phyloP scores from a whole-genome alignment of 2,888 invertebrate genomes.

The Carcina quercana region DNA sequence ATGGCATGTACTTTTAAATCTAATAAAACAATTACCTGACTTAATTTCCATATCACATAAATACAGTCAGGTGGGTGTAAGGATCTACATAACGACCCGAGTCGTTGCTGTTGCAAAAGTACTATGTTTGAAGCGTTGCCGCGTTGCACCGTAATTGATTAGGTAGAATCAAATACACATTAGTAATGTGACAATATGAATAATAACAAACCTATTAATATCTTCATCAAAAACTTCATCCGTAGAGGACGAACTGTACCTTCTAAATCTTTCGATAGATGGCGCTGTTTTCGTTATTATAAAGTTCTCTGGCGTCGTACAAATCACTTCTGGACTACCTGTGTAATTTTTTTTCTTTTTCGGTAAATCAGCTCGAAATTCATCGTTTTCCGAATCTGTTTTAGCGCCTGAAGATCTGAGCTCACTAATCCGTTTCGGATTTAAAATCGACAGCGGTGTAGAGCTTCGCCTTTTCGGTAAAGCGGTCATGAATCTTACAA shows the following conservation, averaged over 20 bases:
- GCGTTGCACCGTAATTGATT: too few species aligned
- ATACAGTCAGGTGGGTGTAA: too few species aligned
- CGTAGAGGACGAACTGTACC: slow-evolving; percentile 42
- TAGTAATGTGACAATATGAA: too few species aligned
- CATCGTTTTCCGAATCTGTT: slow-evolving; percentile 56
- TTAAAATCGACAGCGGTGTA: slow-evolving; percentile 31
- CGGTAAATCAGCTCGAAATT: slow-evolving; percentile 15
- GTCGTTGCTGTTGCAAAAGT: too few species aligned
- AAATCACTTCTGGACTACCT: slow-evolving; percentile 32
- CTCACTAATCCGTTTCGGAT: slow-evolving; percentile 35
- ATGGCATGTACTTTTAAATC: too few species aligned
- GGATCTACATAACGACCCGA: too few species aligned
- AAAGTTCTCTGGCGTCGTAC: slow-evolving; percentile 48
- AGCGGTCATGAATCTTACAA: slow-evolving; percentile 33
- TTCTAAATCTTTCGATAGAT: slow-evolving; percentile 45
- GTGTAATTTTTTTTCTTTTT: slow-evolving; percentile 12
- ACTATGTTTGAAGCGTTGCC: too few species aligned
- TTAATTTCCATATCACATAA: too few species aligned
- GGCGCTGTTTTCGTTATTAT: slow-evolving; percentile 61
- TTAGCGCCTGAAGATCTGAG: slow-evolving; percentile 42
- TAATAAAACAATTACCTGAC: too few species aligned
- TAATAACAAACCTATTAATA: slow-evolving; percentile 11
- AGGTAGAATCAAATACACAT: too few species aligned
- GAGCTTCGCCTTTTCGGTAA: slow-evolving; percentile 52
- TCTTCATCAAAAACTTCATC: slow-evolving; percentile 30